Evolutionary conservation across 2,888 invertebrate genomes (phyloP), one percentile per base, ranked within the genome.

Genomic region (Idaea aversata): DNA sequence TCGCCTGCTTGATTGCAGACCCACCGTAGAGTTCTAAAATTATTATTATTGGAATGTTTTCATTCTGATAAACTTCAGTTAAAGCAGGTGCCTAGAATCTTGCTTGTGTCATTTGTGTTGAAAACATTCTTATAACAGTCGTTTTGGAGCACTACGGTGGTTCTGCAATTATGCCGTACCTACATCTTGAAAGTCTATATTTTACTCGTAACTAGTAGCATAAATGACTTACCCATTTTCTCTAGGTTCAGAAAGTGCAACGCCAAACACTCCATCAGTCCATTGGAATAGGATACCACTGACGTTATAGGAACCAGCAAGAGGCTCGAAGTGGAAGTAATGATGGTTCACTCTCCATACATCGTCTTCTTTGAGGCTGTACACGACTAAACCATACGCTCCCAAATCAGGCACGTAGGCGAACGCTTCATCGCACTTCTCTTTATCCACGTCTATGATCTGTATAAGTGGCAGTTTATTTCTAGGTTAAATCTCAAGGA

Each of bases 281-380:
- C 97, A 97, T 82, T 97, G 97, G 94, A 97, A 97, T 81, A 96
- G 95, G 34, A 96, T 94, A 5, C 97, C 97, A 60, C 95, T 96
- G 15, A 97, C 94, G 75, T 95, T 95, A 84, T 96, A 96, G 72
- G 96, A 94, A 3, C 97, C 97, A 77, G 94, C 90, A 34, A 97
- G 86, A 0, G 97, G 97, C 81, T 97, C 97, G 75, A 97, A 97
- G 86, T 96, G 95, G 95, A 97, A 97, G 89, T 94, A 97, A 80
- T 97, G 96, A 80, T 97, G 97, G 68, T 95, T 91, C 38, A 97
- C 94, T 59, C 97, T 94, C 95, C 97, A 97, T 0, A 97, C 96
- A 67, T 95, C 95, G 78, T 97, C 94, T 47, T 95, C 93, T 57
- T 95, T 94, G 76, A 95, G 91, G 61, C 96, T 96, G 87, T 97